phyloP scores from a whole-genome alignment of 2,797 vertebrate species.

The Petrocephalus sullivani region DNA sequence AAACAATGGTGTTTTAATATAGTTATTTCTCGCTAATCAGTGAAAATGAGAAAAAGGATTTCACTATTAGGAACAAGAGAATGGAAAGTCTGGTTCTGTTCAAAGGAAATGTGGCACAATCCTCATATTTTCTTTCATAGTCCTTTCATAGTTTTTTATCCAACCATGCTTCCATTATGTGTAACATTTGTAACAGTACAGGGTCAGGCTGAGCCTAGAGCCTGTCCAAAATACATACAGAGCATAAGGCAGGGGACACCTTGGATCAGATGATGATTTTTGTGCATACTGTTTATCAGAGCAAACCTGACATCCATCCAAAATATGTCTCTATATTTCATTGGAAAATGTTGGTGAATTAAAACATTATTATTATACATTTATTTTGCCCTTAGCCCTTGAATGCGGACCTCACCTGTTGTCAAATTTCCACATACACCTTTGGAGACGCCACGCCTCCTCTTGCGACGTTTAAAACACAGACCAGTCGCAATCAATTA shows the following conservation, averaged over 20 bases:
- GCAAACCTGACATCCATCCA: not conserved
- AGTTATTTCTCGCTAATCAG: not conserved
- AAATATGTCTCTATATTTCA: not conserved
- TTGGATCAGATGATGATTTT: not conserved
- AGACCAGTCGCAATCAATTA: conserved; percentile 6
- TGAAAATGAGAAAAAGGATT: not conserved
- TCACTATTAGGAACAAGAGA: not conserved
- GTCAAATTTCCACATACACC: not conserved
- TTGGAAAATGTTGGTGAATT: not conserved
- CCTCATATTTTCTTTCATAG: too few relatives aligned
- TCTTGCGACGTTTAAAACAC: not conserved
- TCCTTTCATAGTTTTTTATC: not conserved
- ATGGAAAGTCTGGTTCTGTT: not conserved
- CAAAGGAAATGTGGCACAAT: not conserved
- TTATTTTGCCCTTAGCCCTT: not conserved
- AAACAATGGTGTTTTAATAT: not conserved
- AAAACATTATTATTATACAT: not conserved
- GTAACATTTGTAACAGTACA: not conserved
- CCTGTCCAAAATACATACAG: not conserved
- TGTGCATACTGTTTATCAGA: not conserved
- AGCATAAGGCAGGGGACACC: not conserved
- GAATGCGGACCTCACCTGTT: not conserved
- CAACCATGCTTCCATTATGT: not conserved
- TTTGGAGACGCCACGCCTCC: not conserved
- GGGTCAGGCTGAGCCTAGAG: not conserved